phyloP scores from a whole-genome alignment of 2,888 invertebrate genomes.

The Caradrina clavipalpis region DNA sequence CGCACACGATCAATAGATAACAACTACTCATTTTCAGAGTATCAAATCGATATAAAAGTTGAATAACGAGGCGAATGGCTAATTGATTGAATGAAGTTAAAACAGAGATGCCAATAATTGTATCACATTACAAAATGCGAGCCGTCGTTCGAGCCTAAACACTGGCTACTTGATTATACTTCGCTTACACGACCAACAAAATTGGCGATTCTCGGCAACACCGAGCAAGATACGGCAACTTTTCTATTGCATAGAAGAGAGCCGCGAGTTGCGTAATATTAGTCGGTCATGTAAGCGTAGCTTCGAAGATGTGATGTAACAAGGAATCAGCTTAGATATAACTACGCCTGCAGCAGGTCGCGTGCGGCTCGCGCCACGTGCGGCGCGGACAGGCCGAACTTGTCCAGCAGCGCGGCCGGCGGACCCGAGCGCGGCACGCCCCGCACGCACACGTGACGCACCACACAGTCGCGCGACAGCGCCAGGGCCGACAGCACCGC shows the following conservation, averaged over 20 bases:
- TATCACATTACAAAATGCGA: slow-evolving; percentile 22
- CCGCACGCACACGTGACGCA: slow-evolving; percentile 95
- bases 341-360: slow-evolving; percentile 89
- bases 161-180: not conserved
- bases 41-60: slow-evolving; percentile 20
- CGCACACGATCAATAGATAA: slow-evolving; percentile 18
- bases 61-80: slow-evolving; percentile 23
- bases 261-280: not conserved
- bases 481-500: slow-evolving; percentile 97
- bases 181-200: not conserved
- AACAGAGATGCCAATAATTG: not conserved
- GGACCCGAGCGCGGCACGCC: slow-evolving; percentile 98
- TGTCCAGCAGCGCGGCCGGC: slow-evolving; percentile 95
- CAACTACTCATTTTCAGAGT: slow-evolving; percentile 17
- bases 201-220: not conserved
- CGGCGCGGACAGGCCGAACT: slow-evolving; percentile 96
- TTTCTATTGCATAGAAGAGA: too few species aligned
- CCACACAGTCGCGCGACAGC: slow-evolving; percentile 92
- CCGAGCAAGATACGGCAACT: not conserved
- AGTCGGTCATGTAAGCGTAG: not conserved
- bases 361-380: slow-evolving; percentile 94
- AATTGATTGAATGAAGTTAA: not conserved
- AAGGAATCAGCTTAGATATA: not conserved
- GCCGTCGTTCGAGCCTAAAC: not conserved
- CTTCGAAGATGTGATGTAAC: not conserved